Percentiles rank a stretch among this genome's conserved stretches.
These are phyloP conservation scores for Muscicapa comitata DNA, from an alignment of 2,797 vertebrate genomes.

Conservation along the genomic window DNA sequence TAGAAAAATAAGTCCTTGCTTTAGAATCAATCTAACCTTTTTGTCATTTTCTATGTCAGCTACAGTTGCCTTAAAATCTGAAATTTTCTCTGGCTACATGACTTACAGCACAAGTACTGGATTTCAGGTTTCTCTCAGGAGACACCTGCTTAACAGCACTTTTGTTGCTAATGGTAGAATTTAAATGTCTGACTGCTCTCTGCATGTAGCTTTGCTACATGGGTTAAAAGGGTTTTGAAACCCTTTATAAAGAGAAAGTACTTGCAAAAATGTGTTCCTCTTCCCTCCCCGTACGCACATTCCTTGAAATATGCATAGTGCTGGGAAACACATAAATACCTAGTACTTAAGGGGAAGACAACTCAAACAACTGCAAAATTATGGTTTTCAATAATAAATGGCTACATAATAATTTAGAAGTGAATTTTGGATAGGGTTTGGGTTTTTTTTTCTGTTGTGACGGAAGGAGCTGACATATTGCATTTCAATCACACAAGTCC, in stretches of 20 bases:
- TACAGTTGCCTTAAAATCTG: not conserved
- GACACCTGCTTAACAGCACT: not conserved
- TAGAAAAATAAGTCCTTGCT: not conserved
- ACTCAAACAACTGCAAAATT: not conserved
- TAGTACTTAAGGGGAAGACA: not conserved
- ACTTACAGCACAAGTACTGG: not conserved
- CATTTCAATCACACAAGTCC: not conserved
- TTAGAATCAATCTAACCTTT: not conserved
- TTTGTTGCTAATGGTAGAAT: not conserved
- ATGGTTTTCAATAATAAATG: not conserved
- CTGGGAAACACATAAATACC: not conserved
- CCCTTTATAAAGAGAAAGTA: not conserved
- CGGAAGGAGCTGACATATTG: not conserved
- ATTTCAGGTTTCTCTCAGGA: not conserved
- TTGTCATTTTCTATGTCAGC: not conserved
- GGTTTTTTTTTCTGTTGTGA: not conserved
- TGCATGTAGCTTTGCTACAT: not conserved
- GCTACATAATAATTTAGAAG: not conserved
- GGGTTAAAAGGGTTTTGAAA: not conserved
- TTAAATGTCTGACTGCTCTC: not conserved
- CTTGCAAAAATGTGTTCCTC: not conserved
- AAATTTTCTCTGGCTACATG: not conserved
- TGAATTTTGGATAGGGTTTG: not conserved
- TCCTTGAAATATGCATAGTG: not conserved
- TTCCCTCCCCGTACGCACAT: not conserved